Evolutionary conservation across 1,140 invertebrate species (phyloP).

Genomic region (Megalopta genalis): DNA sequence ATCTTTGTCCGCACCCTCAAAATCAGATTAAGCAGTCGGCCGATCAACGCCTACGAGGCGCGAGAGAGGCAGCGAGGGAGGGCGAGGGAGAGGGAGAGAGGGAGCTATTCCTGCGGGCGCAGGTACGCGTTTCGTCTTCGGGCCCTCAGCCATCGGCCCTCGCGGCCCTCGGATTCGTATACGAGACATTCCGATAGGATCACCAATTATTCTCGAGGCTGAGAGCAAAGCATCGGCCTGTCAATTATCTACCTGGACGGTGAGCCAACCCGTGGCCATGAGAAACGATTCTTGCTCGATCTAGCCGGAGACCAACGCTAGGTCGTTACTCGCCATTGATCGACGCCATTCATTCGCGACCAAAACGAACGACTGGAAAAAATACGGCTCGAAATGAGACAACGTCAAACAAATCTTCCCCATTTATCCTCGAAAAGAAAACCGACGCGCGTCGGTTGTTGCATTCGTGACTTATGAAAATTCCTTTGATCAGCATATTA

Average conservation of each 20-base stretch:
- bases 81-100: too few species aligned
- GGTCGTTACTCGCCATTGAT: conserved; percentile 47
- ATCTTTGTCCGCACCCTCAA: conserved; percentile 28
- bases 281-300: conserved; percentile 59
- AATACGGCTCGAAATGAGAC: not conserved
- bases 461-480: too few species aligned
- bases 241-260: conserved; percentile 71
- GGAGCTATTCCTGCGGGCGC: conserved; percentile 27
- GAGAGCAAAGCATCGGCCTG: conserved; percentile 61
- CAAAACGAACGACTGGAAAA: conserved; percentile 22
- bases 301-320: not conserved
- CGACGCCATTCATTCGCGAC: conserved; percentile 54
- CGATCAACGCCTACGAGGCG: conserved; percentile 47
- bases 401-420: not conserved
- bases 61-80: not conserved
- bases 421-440: too few species aligned
- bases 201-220: conserved; percentile 73
- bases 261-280: conserved; percentile 55
- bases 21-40: conserved; percentile 52
- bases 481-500: not conserved
- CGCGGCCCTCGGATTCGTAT: conserved; percentile 42
- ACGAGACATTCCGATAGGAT: conserved; percentile 68
- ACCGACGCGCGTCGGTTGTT: too few species aligned
- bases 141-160: too few species aligned
- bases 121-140: conserved; percentile 27